Evolutionary conservation across 2,888 invertebrate genomes (phyloP).

Genomic region (Hirtodrosophila cameraria): DNA sequence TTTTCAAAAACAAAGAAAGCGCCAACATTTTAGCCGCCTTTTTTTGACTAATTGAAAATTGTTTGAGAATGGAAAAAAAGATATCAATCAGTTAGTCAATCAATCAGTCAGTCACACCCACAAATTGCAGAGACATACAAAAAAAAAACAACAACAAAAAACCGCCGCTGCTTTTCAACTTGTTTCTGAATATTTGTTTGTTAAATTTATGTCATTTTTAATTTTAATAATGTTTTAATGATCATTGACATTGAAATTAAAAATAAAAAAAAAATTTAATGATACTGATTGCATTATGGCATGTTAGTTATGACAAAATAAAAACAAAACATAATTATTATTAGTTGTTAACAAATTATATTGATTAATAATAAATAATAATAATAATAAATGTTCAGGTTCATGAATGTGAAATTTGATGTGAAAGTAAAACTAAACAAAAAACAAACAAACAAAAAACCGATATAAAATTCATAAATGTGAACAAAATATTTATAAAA

Average conservation of each 20-base stretch:
- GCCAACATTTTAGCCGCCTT: neutral
- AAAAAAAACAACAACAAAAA: too few species aligned
- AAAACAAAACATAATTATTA: slow-evolving; percentile 71
- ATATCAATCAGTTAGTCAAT: slow-evolving; percentile 13
- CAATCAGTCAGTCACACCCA: slow-evolving; percentile 29
- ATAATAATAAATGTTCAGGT: slow-evolving; percentile 47
- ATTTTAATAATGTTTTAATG: slow-evolving; percentile 53
- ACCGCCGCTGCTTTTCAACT: slow-evolving; percentile 66
- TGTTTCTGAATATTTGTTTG: slow-evolving; percentile 63
- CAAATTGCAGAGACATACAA: slow-evolving; percentile 31
- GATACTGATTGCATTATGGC: slow-evolving; percentile 74
- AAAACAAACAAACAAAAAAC: slow-evolving; percentile 39
- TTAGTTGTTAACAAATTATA: slow-evolving; percentile 79
- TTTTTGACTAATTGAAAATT: slow-evolving; percentile 28
- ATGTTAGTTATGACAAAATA: slow-evolving; percentile 81
- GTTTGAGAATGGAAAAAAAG: slow-evolving; percentile 9
- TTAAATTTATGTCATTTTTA: slow-evolving; percentile 44
- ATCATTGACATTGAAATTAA: slow-evolving; percentile 73
- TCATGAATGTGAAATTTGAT: slow-evolving; percentile 62
- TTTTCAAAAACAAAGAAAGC: slow-evolving; percentile 7
- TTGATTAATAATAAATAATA: slow-evolving; percentile 68
- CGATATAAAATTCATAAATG: slow-evolving; percentile 54
- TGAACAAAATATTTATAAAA: slow-evolving; percentile 69
- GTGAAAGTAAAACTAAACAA: slow-evolving; percentile 65
- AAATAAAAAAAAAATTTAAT: slow-evolving; percentile 74